Evolutionary conservation across 2,797 vertebrate genomes (phyloP).

Genomic region (Morelia viridis): DNA sequence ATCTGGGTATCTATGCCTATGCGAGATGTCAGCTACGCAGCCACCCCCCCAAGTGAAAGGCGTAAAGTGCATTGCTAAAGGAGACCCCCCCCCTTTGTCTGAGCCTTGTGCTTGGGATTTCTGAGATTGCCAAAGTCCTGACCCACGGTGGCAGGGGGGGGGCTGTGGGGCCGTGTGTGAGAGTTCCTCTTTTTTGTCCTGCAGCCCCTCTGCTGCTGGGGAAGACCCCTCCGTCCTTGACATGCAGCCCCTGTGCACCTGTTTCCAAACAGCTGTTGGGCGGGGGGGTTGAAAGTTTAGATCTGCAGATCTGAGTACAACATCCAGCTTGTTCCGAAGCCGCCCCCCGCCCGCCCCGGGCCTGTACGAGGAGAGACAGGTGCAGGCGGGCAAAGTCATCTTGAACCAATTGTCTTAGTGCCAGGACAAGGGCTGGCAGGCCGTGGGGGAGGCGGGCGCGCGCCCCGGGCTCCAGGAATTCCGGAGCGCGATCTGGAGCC

Average conservation of each 20-base stretch:
- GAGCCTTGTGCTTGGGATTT: background rate
- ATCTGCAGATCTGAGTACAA: constrained; percentile 60
- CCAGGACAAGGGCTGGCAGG: constrained; percentile 41
- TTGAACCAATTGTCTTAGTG: constrained; percentile 55
- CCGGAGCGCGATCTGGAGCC: constrained; percentile 37
- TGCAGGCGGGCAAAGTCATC: constrained; percentile 53
- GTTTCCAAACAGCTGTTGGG: constrained; percentile 66
- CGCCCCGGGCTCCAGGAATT: background rate
- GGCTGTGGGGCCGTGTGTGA: background rate
- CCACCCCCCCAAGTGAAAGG: constrained; percentile 29
- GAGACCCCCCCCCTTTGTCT: background rate
- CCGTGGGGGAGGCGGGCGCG: constrained; percentile 14
- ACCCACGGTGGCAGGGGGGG: background rate
- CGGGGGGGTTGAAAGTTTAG: constrained; percentile 36
- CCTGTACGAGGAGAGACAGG: constrained; percentile 59
- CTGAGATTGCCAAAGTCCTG: background rate
- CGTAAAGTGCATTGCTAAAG: constrained; percentile 52
- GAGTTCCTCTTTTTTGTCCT: background rate
- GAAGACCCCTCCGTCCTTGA: constrained; percentile 4
- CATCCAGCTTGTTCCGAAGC: constrained; percentile 52
- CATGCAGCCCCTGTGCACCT: constrained; percentile 48
- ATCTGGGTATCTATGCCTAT: background rate
- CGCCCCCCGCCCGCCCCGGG: background rate
- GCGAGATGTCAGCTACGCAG: constrained; percentile 25
- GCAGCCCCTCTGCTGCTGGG: background rate